Conservation (phyloP, 2,113 vertebrate species). For the Microtus pennsylvanicus region DNA sequence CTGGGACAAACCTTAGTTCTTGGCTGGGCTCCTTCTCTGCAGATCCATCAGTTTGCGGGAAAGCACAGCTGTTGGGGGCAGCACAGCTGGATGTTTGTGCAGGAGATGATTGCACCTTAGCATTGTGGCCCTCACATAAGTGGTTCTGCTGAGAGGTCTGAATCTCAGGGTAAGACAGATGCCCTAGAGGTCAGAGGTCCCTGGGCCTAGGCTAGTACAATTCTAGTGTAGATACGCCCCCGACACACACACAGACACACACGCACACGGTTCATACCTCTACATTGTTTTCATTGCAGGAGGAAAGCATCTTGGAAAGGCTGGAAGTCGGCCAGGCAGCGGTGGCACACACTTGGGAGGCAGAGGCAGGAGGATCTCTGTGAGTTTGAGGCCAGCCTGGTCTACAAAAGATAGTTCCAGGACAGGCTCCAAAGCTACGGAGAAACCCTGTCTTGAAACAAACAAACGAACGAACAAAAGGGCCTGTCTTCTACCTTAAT, state of each 20-base stretch:
- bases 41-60: background rate
- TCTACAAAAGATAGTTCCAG: no score
- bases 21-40: no score
- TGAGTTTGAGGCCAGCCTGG: no score
- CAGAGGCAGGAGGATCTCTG: no score
- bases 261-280: background rate
- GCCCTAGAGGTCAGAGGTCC: background rate
- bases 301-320: background rate
- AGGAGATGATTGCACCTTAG: background rate
- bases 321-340: background rate
- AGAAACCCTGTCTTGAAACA: no score
- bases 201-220: background rate
- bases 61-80: background rate
- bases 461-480: background rate
- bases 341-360: no score
- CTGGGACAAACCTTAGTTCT: background rate
- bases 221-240: background rate
- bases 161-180: no score
- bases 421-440: no score
- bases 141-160: background rate
- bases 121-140: accelerated
- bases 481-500: background rate
- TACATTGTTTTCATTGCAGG: background rate
- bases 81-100: background rate
- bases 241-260: no score